Conservation (phyloP, 2,888 invertebrate genomes). For the Cristatella mucedo region DNA sequence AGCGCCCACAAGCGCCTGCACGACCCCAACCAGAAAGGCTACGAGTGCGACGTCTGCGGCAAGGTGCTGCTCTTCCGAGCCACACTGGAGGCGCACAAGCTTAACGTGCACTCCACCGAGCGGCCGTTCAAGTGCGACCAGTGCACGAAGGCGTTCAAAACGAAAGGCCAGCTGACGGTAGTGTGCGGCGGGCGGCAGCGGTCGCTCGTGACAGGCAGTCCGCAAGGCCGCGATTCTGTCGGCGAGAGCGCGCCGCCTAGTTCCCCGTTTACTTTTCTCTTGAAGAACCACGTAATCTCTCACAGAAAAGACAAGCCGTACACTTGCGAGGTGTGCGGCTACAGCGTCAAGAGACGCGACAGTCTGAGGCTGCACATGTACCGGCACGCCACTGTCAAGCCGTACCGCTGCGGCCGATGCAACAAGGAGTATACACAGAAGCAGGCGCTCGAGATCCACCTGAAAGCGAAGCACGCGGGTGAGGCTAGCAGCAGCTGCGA, state of each 20-base stretch:
- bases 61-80: constrained; percentile 15
- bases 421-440: constrained; percentile 15
- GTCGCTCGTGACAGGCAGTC: no score
- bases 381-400: constrained; percentile 14
- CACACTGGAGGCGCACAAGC: constrained; percentile 6
- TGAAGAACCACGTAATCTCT: constrained; percentile 12
- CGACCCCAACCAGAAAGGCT: constrained; percentile 15
- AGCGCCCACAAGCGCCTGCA: constrained; percentile 17
- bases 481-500: not conserved
- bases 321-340: constrained; percentile 12
- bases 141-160: constrained; percentile 7
- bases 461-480: constrained; percentile 9
- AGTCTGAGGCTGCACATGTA: constrained; percentile 14
- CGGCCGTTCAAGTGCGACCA: constrained; percentile 6
- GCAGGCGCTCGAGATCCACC: constrained; percentile 14
- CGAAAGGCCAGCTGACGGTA: constrained; percentile 5
- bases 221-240: no score
- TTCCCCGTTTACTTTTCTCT: not conserved
- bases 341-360: constrained; percentile 12
- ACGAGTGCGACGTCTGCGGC: constrained; percentile 13
- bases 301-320: constrained; percentile 14
- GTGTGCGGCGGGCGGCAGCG: not conserved
- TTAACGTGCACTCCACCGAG: constrained; percentile 4
- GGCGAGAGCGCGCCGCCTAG: no score
- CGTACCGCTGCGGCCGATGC: constrained; percentile 14